These are phyloP conservation scores for Mastomys natalensis DNA, from an alignment of 2,113 vertebrate genomes.

Conservation along the genomic window DNA sequence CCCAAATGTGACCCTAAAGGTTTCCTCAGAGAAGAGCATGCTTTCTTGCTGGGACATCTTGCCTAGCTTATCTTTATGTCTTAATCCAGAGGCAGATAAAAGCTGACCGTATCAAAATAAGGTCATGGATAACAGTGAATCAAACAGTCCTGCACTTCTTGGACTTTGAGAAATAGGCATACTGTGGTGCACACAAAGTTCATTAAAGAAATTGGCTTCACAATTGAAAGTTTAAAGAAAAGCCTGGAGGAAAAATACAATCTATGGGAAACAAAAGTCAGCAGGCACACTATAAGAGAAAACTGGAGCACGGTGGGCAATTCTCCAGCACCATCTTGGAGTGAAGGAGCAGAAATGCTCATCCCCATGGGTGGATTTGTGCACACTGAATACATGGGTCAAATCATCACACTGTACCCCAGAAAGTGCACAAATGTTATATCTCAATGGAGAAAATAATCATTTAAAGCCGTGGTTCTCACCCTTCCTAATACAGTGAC, in stretches of 20 bases:
- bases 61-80: neutral
- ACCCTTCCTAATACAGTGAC: neutral
- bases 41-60: neutral
- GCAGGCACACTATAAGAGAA: neutral
- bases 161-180: neutral
- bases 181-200: neutral
- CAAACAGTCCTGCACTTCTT: neutral
- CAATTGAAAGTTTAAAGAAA: constrained; percentile 27
- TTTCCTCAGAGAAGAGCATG: neutral
- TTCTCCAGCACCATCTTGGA: neutral
- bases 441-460: neutral
- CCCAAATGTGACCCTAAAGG: neutral
- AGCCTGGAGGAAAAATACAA: neutral
- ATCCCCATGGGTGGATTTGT: neutral
- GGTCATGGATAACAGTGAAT: neutral
- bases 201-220: neutral
- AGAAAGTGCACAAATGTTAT: neutral
- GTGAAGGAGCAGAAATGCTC: neutral
- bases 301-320: neutral
- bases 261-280: neutral
- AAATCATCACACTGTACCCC: neutral
- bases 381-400: too few relatives aligned
- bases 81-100: neutral
- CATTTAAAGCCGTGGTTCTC: neutral
- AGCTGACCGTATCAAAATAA: neutral